Percentiles rank a stretch among this genome's conserved stretches.
These are phyloP conservation scores for Gobio gobio DNA, from an alignment of 2,113 vertebrate species.

Conservation along the genomic window DNA sequence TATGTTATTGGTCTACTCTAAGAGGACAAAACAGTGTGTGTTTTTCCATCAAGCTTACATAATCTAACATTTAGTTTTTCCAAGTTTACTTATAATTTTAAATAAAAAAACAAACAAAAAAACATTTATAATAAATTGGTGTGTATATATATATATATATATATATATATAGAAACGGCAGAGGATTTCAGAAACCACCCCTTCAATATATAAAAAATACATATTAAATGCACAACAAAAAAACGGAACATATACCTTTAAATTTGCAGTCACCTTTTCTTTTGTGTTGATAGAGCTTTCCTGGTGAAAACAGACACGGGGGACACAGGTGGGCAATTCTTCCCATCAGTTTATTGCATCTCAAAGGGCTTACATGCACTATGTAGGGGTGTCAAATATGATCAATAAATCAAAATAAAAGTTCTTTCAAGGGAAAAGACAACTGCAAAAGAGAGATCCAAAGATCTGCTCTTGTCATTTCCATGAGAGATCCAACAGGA, in stretches of 20 bases:
- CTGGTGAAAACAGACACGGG: constrained; percentile 61
- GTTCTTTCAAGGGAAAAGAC: constrained; percentile 51
- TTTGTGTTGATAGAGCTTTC: constrained; percentile 1
- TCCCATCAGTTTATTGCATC: constrained; percentile 99
- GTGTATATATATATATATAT: background rate
- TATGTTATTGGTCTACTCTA: background rate
- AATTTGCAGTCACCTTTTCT: background rate
- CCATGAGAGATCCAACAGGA: background rate
- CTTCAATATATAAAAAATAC: background rate
- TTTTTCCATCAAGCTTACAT: background rate
- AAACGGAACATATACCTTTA: background rate
- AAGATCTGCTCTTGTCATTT: constrained; percentile 20
- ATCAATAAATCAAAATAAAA: constrained; percentile 72
- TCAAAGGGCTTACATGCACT: constrained; percentile 98
- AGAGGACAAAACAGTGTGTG: constrained; percentile 13
- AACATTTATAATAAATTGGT: too few species aligned
- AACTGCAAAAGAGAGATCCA: constrained; percentile 67
- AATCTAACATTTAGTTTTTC: background rate
- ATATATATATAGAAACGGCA: background rate
- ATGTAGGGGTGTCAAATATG: constrained; percentile 79
- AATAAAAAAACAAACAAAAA: too few species aligned
- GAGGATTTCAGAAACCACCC: too few species aligned
- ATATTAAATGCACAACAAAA: background rate
- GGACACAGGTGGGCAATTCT: constrained; percentile 72
- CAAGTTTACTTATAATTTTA: background rate